These are phyloP conservation scores for Synergus japonicus DNA, from an alignment of 2,888 invertebrate genomes.

Conservation along the genomic window DNA sequence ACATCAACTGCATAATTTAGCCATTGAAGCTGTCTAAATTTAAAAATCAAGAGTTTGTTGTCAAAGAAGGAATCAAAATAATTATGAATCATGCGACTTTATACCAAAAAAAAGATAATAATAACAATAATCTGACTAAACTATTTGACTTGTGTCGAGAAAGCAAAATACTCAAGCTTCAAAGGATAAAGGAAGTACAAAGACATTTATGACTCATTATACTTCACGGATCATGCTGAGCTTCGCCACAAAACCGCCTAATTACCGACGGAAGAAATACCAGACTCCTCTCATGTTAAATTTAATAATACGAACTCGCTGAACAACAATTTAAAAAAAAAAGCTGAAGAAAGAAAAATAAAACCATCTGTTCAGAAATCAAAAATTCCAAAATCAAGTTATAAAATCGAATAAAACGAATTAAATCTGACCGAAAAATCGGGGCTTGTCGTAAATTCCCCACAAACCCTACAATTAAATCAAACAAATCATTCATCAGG, in stretches of 20 bases:
- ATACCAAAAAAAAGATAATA: not conserved
- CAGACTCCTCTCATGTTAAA: not conserved
- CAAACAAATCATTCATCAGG: conserved; percentile 13
- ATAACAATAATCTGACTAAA: not conserved
- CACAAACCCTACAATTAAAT: not conserved
- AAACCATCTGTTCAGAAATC: not conserved
- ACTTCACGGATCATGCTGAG: conserved; percentile 23
- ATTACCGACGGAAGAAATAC: conserved; percentile 15
- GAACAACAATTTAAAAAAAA: not conserved
- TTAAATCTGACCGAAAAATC: not conserved
- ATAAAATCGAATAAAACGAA: not conserved
- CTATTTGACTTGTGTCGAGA: not conserved
- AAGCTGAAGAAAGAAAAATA: not conserved
- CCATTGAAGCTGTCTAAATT: not conserved
- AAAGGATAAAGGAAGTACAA: conserved; percentile 21
- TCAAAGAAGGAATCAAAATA: not conserved
- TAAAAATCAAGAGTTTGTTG: not conserved
- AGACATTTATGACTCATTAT: conserved; percentile 32
- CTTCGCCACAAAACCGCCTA: conserved; percentile 5
- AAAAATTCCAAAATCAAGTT: not conserved
- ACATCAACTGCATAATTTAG: too few species aligned
- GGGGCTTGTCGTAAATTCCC: not conserved
- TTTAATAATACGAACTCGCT: not conserved
- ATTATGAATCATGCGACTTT: not conserved
- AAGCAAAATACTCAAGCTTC: not conserved